phyloP scores from a whole-genome alignment of 2,888 invertebrate genomes.

The Steinernema hermaphroditum region DNA sequence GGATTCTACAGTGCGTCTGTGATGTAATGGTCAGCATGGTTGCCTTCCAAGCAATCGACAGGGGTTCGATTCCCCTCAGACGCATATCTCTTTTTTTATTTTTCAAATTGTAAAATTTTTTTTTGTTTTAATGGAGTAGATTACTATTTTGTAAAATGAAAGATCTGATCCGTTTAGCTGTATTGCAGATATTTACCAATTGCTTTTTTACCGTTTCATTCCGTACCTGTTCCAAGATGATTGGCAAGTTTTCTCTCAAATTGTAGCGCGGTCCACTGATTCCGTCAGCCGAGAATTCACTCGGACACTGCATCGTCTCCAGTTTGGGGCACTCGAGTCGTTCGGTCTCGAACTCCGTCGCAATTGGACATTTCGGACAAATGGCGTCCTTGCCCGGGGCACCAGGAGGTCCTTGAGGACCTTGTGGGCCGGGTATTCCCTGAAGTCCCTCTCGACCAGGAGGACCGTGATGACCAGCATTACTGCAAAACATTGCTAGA shows the following conservation, averaged over 20 bases:
- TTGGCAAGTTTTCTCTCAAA: slow-evolving; percentile 39
- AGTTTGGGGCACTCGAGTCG: slow-evolving; percentile 47
- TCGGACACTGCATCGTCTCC: slow-evolving; percentile 38
- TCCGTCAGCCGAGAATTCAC: neutral
- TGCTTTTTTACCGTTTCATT: no score
- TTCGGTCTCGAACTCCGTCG: slow-evolving; percentile 48
- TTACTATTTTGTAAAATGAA: no score
- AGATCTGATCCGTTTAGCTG: no score
- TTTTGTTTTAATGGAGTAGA: no score
- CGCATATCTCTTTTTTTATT: no score
- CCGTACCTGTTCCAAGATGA: slow-evolving; percentile 57
- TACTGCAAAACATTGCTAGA: slow-evolving; percentile 13
- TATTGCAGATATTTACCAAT: no score
- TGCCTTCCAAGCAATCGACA: no score
- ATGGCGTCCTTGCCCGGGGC: slow-evolving; percentile 56
- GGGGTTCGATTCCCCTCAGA: no score
- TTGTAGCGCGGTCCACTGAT: slow-evolving; percentile 12
- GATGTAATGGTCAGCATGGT: no score
- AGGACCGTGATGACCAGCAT: slow-evolving; percentile 51
- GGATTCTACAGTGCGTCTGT: no score
- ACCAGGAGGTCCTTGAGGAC: slow-evolving; percentile 55
- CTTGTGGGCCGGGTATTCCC: slow-evolving; percentile 38
- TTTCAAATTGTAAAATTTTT: no score
- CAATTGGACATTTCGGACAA: slow-evolving; percentile 59
- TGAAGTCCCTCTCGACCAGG: slow-evolving; percentile 35